Evolutionary conservation across 2,113 vertebrate genomes (phyloP), one percentile per base, ranked within the genome.

Genomic region (Epinephelus fuscoguttatus): DNA sequence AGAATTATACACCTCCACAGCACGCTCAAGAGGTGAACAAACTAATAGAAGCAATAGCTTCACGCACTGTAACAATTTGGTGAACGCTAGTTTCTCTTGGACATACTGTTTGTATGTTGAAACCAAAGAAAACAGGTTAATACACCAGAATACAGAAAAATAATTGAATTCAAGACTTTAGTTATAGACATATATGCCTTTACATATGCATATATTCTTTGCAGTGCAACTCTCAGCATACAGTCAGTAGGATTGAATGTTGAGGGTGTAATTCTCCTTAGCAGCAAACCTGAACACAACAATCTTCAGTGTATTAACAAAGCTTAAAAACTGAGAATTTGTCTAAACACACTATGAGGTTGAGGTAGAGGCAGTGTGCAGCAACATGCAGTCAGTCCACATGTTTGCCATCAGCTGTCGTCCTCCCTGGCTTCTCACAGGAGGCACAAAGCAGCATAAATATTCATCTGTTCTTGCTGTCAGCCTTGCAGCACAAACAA

Each of bases 381-480:
- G n/a, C 18, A 1, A 7, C 37, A 18, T 42, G 42, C 71, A 52
- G 71, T 2, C 66, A 8, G 9, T 77, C 64, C 59, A 74, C 74
- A 60, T 74, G 87, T 77, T 89, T 45, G 85, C 75, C 83, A 47
- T 81, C 81, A 37, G 74, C 78, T 76, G 88, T 82, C 88, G 30
- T 30, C 61, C 30, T 80, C 68, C 19, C 40, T 13, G 76, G 53
- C 68, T 83, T 80, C 76, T 80, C 57, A 2, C 68, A 37, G 78
- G 77, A 84, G 73, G 77, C 53, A 6, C 6, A 25, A 12, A 50
- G 78, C 69, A 2, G 27, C 87, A 87, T 90, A 75, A 86, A 93
- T 93, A 90, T 90, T 86, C 55, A 89, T 87, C 61, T 1, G 66
- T 55, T 30, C 82, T 87, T 30, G 11, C 88, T 74, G 88, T 85